Base-by-base conservation (phyloP, 2,113 vertebrate genomes). In the Caracal caracal region DNA sequence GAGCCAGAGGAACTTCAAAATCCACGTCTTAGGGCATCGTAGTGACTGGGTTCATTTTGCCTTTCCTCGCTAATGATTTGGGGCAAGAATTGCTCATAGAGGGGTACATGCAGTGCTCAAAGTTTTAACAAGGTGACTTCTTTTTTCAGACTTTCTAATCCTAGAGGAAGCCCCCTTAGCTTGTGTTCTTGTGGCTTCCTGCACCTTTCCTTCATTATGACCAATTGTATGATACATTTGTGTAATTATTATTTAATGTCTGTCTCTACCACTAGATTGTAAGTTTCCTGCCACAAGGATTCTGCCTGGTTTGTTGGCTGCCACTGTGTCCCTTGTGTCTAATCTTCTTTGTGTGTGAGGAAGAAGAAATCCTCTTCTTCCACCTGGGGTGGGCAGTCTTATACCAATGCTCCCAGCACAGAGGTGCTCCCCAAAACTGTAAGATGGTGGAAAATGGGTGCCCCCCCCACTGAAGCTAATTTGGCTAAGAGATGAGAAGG, bases 41-140 rank as follows among this genome's bases (percentile, higher is more conserved):
- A 22, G 63, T 71, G 40, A 84, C 49, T 95, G 71, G 71, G 63
- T 20, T 93, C 40, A n/a, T 76, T 84, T 83, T 78, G 28, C 68
- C 78, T 96, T 95, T 93, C 76, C 35, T 97, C 16, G 3, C 15
- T 92, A 51, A 65, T 61, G 84, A 96, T 92, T 78, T 94, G 43
- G 88, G 78, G 51, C 30, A 96, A 92, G n/a, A 91, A 61, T 85
- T 19, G 47, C 28, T 90, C 61, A 73, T 43, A 53, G 40, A 65
- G 10, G 43, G 76, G 28, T 81, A 88, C 20, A 71, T 7, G 20
- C 13, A 88, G 37, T 70, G 47, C 30, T 82, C 33, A 75, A 24
- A 10, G 59, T 90, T 76, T 92, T 87, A 94, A 76, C 33, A 75
- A 75, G 63, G 66, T 84, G 63, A 71, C 79, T 96, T 97, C 83